Percentiles rank a stretch among this genome's conserved stretches.
Evolutionary conservation across 2,113 vertebrate genomes (phyloP).

Genomic region (cattle (Bos taurus)): ARS-UCD2.0 NC_037332.1:98546001-98546500

Average conservation of each 20-base stretch:
- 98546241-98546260: neutral
- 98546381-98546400: neutral
- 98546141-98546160: neutral
- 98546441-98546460: neutral
- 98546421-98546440: neutral
- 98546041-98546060: neutral
- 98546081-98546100: neutral
- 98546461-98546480: neutral
- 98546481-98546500: neutral
- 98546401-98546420: neutral
- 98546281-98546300: neutral
- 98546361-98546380: neutral
- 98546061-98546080: neutral
- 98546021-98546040: neutral
- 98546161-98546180: neutral
- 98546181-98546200: neutral
- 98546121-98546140: neutral
- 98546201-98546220: neutral
- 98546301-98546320: neutral
- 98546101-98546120: neutral
- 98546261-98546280: neutral
- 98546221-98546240: neutral
- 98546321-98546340: neutral
- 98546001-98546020: neutral
- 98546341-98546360: neutral